Evolutionary conservation across 2,888 invertebrate species (phyloP).

Genomic region (Koerneria pararmatus): DNA sequence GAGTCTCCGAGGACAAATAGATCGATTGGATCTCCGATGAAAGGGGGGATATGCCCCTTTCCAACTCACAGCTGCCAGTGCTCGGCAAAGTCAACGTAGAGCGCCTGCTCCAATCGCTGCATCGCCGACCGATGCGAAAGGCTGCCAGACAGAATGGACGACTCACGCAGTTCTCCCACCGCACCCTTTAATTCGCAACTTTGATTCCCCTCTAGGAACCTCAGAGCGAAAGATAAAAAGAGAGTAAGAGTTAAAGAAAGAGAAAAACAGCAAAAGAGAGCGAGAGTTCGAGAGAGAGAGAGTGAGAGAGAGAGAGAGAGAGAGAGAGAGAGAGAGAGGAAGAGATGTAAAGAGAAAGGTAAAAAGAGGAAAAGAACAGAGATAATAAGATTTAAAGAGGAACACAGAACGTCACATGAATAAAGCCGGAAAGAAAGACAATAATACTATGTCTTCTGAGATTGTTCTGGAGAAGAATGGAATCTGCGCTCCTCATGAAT

Average conservation of each 20-base stretch:
- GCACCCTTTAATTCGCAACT: not conserved
- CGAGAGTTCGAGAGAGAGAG: too few relatives aligned
- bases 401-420: too few relatives aligned
- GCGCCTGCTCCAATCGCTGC: conserved; percentile 48
- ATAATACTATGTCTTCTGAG: too few relatives aligned
- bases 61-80: conserved; percentile 55
- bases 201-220: not conserved
- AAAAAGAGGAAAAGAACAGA: conserved; percentile 24
- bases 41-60: too few relatives aligned
- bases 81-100: conserved; percentile 58
- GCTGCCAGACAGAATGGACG: conserved; percentile 46
- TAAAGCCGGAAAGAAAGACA: too few relatives aligned
- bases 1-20: too few relatives aligned
- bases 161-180: conserved; percentile 40
- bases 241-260: too few relatives aligned
- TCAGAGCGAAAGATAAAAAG: not conserved
- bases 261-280: conserved; percentile 18
- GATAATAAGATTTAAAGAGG: too few relatives aligned
- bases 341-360: not conserved
- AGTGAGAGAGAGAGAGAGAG: too few relatives aligned
- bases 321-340: not conserved
- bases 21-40: too few relatives aligned
- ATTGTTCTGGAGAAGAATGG: too few relatives aligned
- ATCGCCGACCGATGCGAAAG: conserved; percentile 49
- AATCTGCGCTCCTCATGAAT: too few relatives aligned